Evolutionary conservation across 2,797 vertebrate genomes (phyloP), one percentile per base, ranked within the genome.

Genomic region (Gadopsis bispinosus): DNA sequence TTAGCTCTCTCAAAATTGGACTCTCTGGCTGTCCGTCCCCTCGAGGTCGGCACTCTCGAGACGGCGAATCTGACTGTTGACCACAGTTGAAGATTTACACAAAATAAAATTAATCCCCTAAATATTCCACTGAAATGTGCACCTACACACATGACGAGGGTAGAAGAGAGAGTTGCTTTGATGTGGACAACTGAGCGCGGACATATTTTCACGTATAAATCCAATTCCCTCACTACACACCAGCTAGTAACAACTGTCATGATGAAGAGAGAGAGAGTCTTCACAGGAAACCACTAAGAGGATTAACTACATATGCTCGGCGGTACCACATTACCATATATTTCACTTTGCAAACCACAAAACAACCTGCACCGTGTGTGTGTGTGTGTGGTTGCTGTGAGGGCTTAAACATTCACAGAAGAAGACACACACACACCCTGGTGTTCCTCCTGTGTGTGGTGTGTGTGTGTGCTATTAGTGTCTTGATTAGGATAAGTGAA

Each of bases 251-350:
- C 14, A 16, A 45, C 4, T 16, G 41, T 26, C 41, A 45, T 63
- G 37, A 65, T 29, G 33, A 19, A 17, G 47, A 26, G 26, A 26
- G 26, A 55, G 35, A 37, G 35, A 60, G 17, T 76, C 66, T 79
- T 72, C 69, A 77, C 60, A 73, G 72, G 35, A 75, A 83, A 66
- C 48, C 59, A 51, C 75, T 89, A 89, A 90, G 79, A 83, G 85
- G 80, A 85, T 91, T 85, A 85, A 66, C 75, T 70, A 75, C 83
- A 83, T 79, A 74, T 75, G 85, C 79, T 83, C 51, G 1, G 61
- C 45, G 82, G 83, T 73, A 73, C 63, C 61, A 48, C 48, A 77
- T 65, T 41, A 51, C 19, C 67, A 77, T 70, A 79, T 41, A 78
- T 88, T 75, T 83, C 67, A 77, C 66, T 82, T 79, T 85, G 67